Percentiles rank a stretch among this genome's conserved stretches.
Conservation (phyloP, 2,797 vertebrate species). For the Enteromius trimaculatus region DNA sequence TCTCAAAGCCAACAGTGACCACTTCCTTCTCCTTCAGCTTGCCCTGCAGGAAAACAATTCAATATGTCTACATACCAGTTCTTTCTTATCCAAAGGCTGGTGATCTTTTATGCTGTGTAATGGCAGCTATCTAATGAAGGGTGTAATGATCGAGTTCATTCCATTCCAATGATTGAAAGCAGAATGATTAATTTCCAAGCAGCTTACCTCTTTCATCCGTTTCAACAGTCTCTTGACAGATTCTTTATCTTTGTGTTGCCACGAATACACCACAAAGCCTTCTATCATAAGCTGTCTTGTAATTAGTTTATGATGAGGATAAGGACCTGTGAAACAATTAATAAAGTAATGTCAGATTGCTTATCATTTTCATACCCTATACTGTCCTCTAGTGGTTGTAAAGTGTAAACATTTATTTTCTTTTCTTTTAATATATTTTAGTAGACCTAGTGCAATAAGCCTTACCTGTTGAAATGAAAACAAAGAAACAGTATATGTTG, state of each 20-base stretch:
- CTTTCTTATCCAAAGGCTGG: neutral
- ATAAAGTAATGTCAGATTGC: neutral
- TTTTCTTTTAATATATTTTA: neutral
- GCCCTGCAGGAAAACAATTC: constrained; percentile 72
- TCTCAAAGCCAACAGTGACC: constrained; percentile 85
- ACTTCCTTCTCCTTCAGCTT: constrained; percentile 82
- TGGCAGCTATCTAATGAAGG: neutral
- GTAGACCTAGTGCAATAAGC: neutral
- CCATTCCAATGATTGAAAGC: neutral
- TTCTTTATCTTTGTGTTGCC: constrained; percentile 69
- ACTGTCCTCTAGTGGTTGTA: constrained; percentile 17
- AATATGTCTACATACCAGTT: neutral
- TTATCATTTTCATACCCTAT: neutral
- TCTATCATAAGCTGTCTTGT: constrained; percentile 72
- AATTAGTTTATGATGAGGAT: constrained; percentile 57
- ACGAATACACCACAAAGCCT: constrained; percentile 69
- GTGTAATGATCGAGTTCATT: neutral
- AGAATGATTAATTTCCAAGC: neutral
- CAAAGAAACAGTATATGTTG: too few relatives aligned
- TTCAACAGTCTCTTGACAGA: constrained; percentile 72
- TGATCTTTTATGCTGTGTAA: neutral
- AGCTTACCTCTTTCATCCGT: constrained; percentile 68
- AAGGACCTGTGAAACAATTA: constrained; percentile 67
- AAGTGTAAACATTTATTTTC: neutral
- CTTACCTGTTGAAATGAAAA: too few relatives aligned